These are phyloP conservation scores for Channallabes apus DNA, from an alignment of 2,797 vertebrate genomes.

Conservation along the genomic window DNA sequence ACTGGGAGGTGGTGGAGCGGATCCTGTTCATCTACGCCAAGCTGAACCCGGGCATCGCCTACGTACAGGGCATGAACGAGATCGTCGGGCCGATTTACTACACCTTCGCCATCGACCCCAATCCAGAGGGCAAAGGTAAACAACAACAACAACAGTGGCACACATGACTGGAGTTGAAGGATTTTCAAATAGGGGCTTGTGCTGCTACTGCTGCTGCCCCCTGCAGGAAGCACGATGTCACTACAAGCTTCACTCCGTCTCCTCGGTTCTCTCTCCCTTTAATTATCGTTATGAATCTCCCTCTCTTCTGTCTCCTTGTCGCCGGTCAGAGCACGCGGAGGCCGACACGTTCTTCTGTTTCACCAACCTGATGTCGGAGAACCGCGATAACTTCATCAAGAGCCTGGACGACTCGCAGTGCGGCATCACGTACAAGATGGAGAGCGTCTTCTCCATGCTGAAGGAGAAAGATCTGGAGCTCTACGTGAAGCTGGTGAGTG, in stretches of 20 bases:
- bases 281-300: not conserved
- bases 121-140: conserved; percentile 90
- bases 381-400: conserved; percentile 98
- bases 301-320: not conserved
- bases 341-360: conserved; percentile 98
- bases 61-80: conserved; percentile 99
- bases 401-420: conserved; percentile 97
- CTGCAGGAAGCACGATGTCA: conserved; percentile 19
- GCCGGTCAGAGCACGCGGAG: conserved; percentile 87
- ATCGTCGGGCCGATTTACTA: conserved; percentile 97
- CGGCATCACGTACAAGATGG: conserved; percentile 98
- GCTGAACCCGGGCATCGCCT: conserved; percentile 96
- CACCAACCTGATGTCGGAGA: conserved; percentile 97
- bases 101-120: conserved; percentile 94
- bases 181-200: not conserved
- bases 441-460: conserved; percentile 92
- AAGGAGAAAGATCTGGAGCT: conserved; percentile 92
- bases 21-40: conserved; percentile 99
- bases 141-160: not conserved
- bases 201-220: conserved; percentile 19
- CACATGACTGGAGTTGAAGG: too few relatives aligned
- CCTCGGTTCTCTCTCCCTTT: not conserved
- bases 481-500: conserved; percentile 86
- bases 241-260: not conserved
- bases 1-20: conserved; percentile 98